Conservation (phyloP, 2,797 vertebrate species). For the Acrocephalus scirpaceus region DNA sequence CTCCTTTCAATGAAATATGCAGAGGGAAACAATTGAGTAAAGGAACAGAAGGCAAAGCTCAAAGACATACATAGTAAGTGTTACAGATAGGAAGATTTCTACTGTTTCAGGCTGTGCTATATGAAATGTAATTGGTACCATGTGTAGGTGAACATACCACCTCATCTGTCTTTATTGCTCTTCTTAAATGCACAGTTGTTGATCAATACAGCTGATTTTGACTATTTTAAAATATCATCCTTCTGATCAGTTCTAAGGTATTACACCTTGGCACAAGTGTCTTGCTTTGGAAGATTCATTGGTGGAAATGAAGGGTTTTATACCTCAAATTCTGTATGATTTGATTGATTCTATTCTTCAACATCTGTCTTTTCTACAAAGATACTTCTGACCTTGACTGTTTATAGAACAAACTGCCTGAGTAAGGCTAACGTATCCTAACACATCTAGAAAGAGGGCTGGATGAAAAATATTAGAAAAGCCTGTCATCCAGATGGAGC, state of each 20-base stretch:
- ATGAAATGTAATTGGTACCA: background rate
- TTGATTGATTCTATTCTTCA: background rate
- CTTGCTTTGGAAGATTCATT: background rate
- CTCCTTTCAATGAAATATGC: conserved; percentile 10
- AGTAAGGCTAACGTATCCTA: background rate
- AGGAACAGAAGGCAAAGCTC: background rate
- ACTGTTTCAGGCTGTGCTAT: background rate
- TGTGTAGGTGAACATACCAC: background rate
- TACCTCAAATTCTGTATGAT: background rate
- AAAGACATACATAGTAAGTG: background rate
- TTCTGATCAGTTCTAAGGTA: background rate
- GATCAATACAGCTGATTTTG: background rate
- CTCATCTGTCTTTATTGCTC: background rate
- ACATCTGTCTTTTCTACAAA: background rate
- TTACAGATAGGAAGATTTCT: background rate
- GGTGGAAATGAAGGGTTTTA: background rate
- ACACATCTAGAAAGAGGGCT: background rate
- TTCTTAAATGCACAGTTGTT: background rate
- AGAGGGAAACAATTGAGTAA: background rate
- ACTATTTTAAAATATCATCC: background rate
- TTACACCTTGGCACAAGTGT: background rate
- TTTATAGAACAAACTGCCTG: background rate
- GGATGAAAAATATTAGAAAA: background rate
- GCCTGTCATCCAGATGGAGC: background rate
- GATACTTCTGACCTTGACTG: background rate